Evolutionary conservation across 2,888 invertebrate species (phyloP).

Genomic region (Melangyna quadrimaculata): DNA sequence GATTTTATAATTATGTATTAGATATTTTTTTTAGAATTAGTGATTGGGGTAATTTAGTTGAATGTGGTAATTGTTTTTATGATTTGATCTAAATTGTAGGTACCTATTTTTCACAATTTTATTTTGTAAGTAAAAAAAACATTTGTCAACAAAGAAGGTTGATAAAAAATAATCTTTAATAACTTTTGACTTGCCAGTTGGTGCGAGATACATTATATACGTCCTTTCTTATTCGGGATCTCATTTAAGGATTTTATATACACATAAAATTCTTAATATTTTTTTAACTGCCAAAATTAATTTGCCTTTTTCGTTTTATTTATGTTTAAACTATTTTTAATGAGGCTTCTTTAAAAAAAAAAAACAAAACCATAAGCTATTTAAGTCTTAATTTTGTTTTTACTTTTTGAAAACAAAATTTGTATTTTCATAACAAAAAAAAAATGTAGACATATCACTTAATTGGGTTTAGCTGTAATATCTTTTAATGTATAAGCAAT

Average conservation of each 20-base stretch:
- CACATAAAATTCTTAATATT: not conserved
- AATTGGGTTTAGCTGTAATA: conserved; percentile 10
- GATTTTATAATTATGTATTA: conserved; percentile 58
- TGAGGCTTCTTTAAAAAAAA: not conserved
- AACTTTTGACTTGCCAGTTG: not conserved
- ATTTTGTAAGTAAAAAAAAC: not conserved
- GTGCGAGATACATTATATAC: not conserved
- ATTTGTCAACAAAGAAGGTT: no score
- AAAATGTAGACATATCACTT: conserved; percentile 56
- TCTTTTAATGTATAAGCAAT: conserved; percentile 45
- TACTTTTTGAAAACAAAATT: not conserved
- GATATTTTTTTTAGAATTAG: conserved; percentile 27
- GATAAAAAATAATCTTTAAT: not conserved
- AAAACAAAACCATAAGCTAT: no score
- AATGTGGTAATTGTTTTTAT: conserved; percentile 6
- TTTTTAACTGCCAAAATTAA: not conserved
- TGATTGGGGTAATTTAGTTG: conserved; percentile 59
- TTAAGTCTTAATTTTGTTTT: not conserved
- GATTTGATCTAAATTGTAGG: not conserved
- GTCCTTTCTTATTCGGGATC: not conserved
- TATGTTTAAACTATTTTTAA: not conserved
- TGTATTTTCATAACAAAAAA: no score
- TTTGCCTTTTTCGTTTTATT: not conserved
- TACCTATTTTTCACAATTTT: not conserved
- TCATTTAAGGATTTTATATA: not conserved